These are phyloP conservation scores for Desoria tigrina DNA, from an alignment of 2,888 invertebrate species.

Conservation along the genomic window DNA sequence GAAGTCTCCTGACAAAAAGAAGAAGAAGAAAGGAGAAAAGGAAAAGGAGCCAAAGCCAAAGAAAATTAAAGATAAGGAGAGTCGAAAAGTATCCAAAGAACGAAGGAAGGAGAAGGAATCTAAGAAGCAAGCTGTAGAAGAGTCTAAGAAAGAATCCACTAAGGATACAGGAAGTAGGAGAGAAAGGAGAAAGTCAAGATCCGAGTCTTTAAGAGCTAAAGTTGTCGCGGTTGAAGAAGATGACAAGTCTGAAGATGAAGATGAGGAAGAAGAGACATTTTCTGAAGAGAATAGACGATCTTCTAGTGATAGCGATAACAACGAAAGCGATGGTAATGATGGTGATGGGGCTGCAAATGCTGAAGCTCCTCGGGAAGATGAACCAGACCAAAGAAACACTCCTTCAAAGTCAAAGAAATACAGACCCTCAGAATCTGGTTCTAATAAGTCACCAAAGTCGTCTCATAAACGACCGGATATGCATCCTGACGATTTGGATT, in stretches of 20 bases:
- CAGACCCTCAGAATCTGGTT: not conserved
- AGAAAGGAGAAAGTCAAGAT: slow-evolving; percentile 60
- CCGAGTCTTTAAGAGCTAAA: slow-evolving; percentile 58
- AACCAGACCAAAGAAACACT: slow-evolving; percentile 16
- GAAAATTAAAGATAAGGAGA: slow-evolving; percentile 17
- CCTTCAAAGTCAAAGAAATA: not conserved
- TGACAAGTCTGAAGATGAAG: slow-evolving; percentile 34
- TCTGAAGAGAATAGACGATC: slow-evolving; percentile 8
- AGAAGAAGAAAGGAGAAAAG: slow-evolving; percentile 24
- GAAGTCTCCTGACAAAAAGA: slow-evolving; percentile 42
- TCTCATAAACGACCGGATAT: slow-evolving; percentile 1
- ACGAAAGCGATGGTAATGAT: slow-evolving; percentile 35
- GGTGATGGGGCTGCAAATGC: slow-evolving; percentile 29
- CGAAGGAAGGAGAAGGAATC: not conserved
- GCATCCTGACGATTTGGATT: slow-evolving; percentile 17
- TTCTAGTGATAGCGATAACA: slow-evolving; percentile 14
- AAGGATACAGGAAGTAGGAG: slow-evolving; percentile 20
- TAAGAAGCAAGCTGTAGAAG: not conserved
- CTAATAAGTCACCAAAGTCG: not conserved
- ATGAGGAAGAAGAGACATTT: slow-evolving; percentile 29
- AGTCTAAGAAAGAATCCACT: slow-evolving; percentile 6
- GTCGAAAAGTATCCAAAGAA: not conserved
- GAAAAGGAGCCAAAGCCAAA: slow-evolving; percentile 18
- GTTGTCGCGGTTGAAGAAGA: slow-evolving; percentile 55
- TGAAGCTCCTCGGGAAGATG: slow-evolving; percentile 25